A percentile compares a stretch with the other conserved stretches of the same genome.
Conservation (phyloP, 2,888 invertebrate species). For the Drosophila kuntzei region DNA sequence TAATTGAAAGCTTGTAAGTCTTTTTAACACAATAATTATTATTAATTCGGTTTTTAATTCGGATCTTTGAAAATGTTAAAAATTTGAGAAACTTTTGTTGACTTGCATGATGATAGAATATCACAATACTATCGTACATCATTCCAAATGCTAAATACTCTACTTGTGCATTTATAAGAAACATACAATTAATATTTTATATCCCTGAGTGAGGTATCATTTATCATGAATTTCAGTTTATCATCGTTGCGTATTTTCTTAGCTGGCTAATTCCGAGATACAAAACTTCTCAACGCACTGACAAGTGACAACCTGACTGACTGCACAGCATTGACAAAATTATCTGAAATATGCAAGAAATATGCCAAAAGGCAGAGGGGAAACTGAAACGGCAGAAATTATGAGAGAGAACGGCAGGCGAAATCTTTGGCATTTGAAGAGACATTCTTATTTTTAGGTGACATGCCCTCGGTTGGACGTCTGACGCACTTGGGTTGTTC, state of each 20-base stretch:
- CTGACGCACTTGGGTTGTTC: slow-evolving; percentile 62
- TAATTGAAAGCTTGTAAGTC: no score
- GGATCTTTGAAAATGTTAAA: no score
- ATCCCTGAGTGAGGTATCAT: slow-evolving; percentile 15
- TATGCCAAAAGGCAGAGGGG: slow-evolving; percentile 53
- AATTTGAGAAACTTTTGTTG: no score
- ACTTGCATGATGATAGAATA: no score
- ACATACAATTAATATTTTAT: slow-evolving; percentile 17
- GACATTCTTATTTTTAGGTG: slow-evolving; percentile 85
- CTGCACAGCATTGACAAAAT: slow-evolving; percentile 85
- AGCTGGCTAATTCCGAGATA: slow-evolving; percentile 79
- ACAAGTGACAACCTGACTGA: slow-evolving; percentile 83
- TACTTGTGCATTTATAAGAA: slow-evolving; percentile 3
- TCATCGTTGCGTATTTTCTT: slow-evolving; percentile 48
- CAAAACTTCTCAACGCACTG: slow-evolving; percentile 68
- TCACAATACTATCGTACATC: no score
- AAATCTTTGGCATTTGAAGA: slow-evolving; percentile 77
- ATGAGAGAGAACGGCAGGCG: slow-evolving; percentile 52
- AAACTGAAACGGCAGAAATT: slow-evolving; percentile 35
- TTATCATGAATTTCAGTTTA: slow-evolving; percentile 56
- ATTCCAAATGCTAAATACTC: neutral
- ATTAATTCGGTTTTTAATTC: no score
- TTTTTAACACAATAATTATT: no score
- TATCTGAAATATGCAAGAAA: slow-evolving; percentile 83
- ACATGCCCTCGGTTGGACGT: slow-evolving; percentile 84